Base-by-base conservation (phyloP, 2,888 invertebrate genomes). In the Napeogenes inachia region DNA sequence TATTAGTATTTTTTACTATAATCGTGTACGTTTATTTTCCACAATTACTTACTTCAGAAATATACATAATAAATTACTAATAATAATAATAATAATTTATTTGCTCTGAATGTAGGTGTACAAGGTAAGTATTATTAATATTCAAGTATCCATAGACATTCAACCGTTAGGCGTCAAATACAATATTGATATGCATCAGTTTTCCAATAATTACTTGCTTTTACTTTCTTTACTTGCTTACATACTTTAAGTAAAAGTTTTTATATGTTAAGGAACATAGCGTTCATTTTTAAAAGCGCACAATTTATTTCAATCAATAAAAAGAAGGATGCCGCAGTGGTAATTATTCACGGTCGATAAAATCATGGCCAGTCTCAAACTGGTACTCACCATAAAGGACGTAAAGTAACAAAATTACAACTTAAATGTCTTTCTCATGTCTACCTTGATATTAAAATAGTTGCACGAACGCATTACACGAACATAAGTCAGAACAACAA, bases 401-500 rank as follows among this genome's bases (percentile, higher is more conserved):
- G 61, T 58, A 60, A 56, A n/a, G 63, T 63, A 65, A 62, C 66
- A 65, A 68, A 69, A 68, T 66, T 68, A 68, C 66, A 64, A 65
- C 56, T 53, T 54, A 60, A 65, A 63, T 56, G 67, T 65, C 65
- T 65, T 57, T 64, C 62, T 65, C 62, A 61, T 57, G 59, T 62
- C 60, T 62, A 42, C 62, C 54, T 57, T 57, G 57, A 68, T 64
- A 68, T 66, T 64, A 64, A 66, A 61, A 66, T 66, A 64, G 64
- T 63, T 61, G 64, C 62, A 65, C 63, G 63, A 63, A 68, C 55
- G 59, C 63, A 64, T 66, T 67, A 67, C 66, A 66, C 59, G 65
- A 59, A 60, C 64, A 62, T 67, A 65, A 61, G 38, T 73, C 70
- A 73, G 68, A 71, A 68, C 73, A 77, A 73, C 74, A 73, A 78